Evolutionary conservation across 2,113 vertebrate genomes (phyloP).

Genomic region (Gasterosteus aculeatus): DNA sequence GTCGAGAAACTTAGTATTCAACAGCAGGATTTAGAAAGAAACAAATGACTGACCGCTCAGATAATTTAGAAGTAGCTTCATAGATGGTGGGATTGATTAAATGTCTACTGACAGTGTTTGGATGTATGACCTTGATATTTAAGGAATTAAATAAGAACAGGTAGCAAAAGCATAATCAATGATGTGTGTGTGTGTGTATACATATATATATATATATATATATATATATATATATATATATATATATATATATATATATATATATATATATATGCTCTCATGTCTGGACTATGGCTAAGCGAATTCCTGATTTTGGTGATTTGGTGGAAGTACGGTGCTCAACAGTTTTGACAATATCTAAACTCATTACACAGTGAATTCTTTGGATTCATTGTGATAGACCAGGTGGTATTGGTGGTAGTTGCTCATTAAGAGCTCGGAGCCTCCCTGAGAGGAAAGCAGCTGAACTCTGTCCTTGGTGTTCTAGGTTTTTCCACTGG

Average conservation of each 20-base stretch:
- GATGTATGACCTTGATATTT: slow-evolving; percentile 55
- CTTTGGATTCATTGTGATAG: slow-evolving; percentile 8
- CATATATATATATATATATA: not conserved
- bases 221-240: too few species aligned
- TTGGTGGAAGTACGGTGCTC: not conserved
- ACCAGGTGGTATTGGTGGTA: slow-evolving; percentile 14
- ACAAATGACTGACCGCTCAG: slow-evolving; percentile 56
- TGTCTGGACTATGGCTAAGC: too few species aligned
- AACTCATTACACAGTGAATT: slow-evolving; percentile 7
- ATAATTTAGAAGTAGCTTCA: slow-evolving; percentile 53
- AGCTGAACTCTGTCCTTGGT: slow-evolving; percentile 50
- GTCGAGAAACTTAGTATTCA: slow-evolving; percentile 47
- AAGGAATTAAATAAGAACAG: slow-evolving; percentile 30
- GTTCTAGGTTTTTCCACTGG: slow-evolving; percentile 93
- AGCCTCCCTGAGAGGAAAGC: slow-evolving; percentile 11
- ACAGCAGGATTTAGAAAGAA: slow-evolving; percentile 10
- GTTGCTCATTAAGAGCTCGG: slow-evolving; percentile 19
- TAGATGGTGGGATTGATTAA: slow-evolving; percentile 63
- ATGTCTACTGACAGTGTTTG: slow-evolving; percentile 40
- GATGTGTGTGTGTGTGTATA: not conserved
- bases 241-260: not conserved
- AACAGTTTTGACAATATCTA: slow-evolving; percentile 2
- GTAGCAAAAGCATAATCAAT: not conserved
- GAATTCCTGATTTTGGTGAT: not conserved
- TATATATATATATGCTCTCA: not conserved